Conservation (phyloP, 2,113 vertebrate genomes). For the Cheilinus undulatus region DNA sequence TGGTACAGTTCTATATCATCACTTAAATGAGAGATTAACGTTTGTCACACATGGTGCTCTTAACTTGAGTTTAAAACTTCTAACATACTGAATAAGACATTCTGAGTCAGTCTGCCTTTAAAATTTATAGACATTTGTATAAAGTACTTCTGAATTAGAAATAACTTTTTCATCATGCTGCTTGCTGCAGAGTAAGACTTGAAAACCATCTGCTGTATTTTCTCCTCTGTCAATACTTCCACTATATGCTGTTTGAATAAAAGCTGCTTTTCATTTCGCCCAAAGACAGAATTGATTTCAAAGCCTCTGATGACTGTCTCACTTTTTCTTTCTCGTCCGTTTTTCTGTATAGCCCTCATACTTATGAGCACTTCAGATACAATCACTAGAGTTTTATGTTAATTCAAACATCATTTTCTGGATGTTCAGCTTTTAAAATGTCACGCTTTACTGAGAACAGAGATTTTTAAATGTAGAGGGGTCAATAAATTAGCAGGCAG, state of each 20-base stretch:
- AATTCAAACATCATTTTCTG: slow-evolving; percentile 32
- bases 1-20: slow-evolving; percentile 19
- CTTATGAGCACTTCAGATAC: slow-evolving; percentile 17
- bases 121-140: slow-evolving; percentile 21
- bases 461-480: slow-evolving; percentile 24
- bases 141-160: slow-evolving; percentile 9
- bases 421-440: slow-evolving; percentile 35
- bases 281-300: slow-evolving; percentile 9
- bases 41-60: slow-evolving; percentile 9
- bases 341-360: not conserved
- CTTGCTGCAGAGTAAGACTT: slow-evolving; percentile 26
- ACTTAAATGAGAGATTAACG: slow-evolving; percentile 24
- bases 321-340: not conserved
- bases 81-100: slow-evolving; percentile 27
- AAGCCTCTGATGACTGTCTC: not conserved
- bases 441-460: slow-evolving; percentile 17
- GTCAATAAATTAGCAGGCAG: slow-evolving; percentile 37
- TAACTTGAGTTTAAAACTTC: slow-evolving; percentile 5
- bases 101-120: not conserved
- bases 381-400: slow-evolving; percentile 15
- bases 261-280: slow-evolving; percentile 4
- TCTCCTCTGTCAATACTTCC: slow-evolving; percentile 34
- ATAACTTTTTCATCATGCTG: slow-evolving; percentile 23
- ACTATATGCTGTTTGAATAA: slow-evolving; percentile 16
- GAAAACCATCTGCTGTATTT: slow-evolving; percentile 40